Conservation (phyloP, 2,113 vertebrate species). For the Ginglymostoma cirratum region DNA sequence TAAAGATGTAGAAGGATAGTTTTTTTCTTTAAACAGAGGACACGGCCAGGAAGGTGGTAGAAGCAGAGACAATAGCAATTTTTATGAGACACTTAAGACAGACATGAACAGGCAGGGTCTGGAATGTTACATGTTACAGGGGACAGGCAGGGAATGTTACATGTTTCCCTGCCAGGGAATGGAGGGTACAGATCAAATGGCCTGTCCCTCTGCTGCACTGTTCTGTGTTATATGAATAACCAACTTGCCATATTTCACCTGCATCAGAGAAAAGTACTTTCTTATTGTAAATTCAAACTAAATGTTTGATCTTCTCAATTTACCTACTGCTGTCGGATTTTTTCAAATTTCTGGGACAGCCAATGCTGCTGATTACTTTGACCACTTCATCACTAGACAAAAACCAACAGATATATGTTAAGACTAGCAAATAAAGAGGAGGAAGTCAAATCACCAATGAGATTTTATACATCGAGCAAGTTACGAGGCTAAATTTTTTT, state of each 20-base stretch:
- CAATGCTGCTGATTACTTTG: neutral
- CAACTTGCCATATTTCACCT: neutral
- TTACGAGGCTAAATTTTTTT: neutral
- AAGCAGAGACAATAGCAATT: no score
- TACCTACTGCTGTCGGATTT: neutral
- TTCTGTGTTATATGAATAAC: no score
- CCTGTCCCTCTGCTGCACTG: no score
- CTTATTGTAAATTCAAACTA: neutral
- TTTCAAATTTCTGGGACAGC: neutral
- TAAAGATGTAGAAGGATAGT: no score
- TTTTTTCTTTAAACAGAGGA: no score
- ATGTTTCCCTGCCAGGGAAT: no score
- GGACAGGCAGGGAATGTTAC: no score
- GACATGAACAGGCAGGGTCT: no score
- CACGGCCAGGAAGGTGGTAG: no score
- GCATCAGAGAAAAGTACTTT: neutral
- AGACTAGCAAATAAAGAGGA: neutral
- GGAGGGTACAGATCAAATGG: no score
- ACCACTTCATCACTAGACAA: neutral
- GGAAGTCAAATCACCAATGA: neutral
- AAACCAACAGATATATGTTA: neutral
- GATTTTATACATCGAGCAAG: neutral
- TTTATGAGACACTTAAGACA: no score
- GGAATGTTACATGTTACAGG: no score
- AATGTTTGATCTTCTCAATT: neutral